A percentile compares a stretch with the other conserved stretches of the same genome.
Conservation (phyloP, 2,113 vertebrate genomes). For the Naja naja region DNA sequence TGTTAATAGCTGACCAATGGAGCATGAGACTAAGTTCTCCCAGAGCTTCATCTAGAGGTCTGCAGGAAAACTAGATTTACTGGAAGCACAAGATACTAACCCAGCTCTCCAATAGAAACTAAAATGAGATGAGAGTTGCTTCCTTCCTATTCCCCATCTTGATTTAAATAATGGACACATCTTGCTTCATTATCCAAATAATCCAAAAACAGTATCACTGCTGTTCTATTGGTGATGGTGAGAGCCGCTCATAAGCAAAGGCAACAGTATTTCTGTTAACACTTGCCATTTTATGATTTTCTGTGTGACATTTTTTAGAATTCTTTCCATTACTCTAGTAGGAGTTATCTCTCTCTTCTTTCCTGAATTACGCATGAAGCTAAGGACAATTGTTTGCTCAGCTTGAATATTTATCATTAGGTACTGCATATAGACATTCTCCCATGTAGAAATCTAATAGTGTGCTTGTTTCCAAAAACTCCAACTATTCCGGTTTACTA, state of each 20-base stretch:
- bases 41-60: not conserved
- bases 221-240: not conserved
- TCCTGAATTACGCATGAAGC: not conserved
- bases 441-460: not conserved
- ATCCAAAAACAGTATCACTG: not conserved
- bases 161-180: not conserved
- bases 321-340: not conserved
- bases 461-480: not conserved
- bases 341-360: not conserved
- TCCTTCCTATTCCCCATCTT: not conserved
- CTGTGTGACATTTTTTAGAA: not conserved
- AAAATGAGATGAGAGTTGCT: not conserved
- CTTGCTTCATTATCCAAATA: not conserved
- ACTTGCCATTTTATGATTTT: not conserved
- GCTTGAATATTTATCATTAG: not conserved
- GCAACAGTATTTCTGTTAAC: not conserved
- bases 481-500: not conserved
- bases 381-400: not conserved
- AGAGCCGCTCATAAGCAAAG: not conserved
- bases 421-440: not conserved
- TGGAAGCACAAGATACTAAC: not conserved
- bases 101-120: not conserved
- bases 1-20: not conserved
- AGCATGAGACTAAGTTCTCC: not conserved
- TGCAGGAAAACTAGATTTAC: not conserved